phyloP scores from a whole-genome alignment of 2,888 invertebrate species.

The Glaucopsyche alexis region DNA sequence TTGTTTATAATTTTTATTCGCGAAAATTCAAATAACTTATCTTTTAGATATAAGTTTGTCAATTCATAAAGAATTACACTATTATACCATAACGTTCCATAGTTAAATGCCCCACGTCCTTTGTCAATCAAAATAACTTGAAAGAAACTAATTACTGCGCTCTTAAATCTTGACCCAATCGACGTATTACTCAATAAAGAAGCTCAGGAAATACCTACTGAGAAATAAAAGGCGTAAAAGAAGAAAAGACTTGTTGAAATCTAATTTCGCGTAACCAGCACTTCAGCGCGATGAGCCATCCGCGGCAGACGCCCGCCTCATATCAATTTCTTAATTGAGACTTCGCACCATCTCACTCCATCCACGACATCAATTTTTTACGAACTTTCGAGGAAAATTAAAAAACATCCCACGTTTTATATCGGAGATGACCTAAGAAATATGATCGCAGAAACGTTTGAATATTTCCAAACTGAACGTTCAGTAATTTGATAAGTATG shows the following conservation, averaged over 20 bases:
- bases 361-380: slow-evolving; percentile 43
- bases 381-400: slow-evolving; percentile 26
- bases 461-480: neutral
- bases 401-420: slow-evolving; percentile 15
- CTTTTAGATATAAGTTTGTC: too few relatives aligned
- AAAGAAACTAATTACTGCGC: slow-evolving; percentile 3
- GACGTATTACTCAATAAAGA: slow-evolving; percentile 6
- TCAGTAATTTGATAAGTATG: neutral
- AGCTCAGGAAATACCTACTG: neutral
- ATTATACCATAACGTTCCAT: too few relatives aligned
- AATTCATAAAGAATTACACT: too few relatives aligned
- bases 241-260: slow-evolving; percentile 78
- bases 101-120: too few relatives aligned
- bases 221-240: slow-evolving; percentile 59
- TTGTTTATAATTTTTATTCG: too few relatives aligned
- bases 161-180: neutral
- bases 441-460: neutral
- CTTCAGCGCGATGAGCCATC: slow-evolving; percentile 76
- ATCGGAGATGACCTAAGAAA: slow-evolving; percentile 15
- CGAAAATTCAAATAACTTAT: too few relatives aligned
- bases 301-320: slow-evolving; percentile 71
- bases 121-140: too few relatives aligned
- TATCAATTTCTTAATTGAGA: slow-evolving; percentile 77
- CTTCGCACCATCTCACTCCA: slow-evolving; percentile 42
- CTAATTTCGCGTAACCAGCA: slow-evolving; percentile 79